phyloP scores from a whole-genome alignment of 2,888 invertebrate genomes.

The Phania funesta region DNA sequence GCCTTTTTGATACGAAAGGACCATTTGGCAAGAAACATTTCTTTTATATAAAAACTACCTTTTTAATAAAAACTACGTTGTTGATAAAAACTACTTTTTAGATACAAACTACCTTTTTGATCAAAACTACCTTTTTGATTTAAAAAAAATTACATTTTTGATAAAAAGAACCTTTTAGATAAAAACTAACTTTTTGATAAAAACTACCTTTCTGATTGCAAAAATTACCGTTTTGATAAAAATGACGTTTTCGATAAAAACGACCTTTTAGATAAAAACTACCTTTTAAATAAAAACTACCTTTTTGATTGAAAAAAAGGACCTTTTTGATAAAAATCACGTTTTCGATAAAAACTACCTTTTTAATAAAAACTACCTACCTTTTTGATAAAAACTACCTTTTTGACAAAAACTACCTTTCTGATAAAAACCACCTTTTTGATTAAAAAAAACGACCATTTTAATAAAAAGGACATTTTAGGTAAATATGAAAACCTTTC shows the following conservation, averaged over 20 bases:
- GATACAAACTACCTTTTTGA: background rate
- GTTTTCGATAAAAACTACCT: no score
- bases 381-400: background rate
- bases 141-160: no score
- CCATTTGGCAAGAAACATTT: background rate
- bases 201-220: background rate
- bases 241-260: background rate
- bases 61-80: background rate
- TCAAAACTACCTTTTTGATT: no score
- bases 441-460: background rate
- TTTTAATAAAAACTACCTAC: background rate
- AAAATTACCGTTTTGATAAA: background rate
- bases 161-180: background rate
- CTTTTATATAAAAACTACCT: background rate
- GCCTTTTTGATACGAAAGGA: background rate
- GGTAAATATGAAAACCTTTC: no score
- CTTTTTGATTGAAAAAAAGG: background rate
- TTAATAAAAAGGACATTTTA: background rate
- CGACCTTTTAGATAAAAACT: background rate
- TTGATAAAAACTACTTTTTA: background rate
- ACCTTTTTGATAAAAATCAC: background rate
- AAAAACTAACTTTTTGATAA: background rate
- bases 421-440: background rate
- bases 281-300: no score
- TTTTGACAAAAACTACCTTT: no score